phyloP scores from a whole-genome alignment of 2,888 invertebrate genomes.

The Emmelina monodactyla region DNA sequence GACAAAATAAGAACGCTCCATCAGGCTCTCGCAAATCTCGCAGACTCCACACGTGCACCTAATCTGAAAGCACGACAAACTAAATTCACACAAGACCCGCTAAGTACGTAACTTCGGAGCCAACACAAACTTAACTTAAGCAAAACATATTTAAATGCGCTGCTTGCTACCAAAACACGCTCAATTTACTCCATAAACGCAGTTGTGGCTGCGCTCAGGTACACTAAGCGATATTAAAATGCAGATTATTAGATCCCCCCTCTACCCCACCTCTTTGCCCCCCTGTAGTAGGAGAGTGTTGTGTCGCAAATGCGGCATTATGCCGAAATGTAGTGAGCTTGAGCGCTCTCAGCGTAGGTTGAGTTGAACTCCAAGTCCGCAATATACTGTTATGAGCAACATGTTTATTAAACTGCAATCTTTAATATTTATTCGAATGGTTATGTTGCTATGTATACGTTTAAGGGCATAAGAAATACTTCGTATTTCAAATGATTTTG shows the following conservation, averaged over 20 bases:
- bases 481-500: too few species aligned
- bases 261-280: not conserved
- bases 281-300: not conserved
- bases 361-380: too few species aligned
- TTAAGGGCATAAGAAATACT: too few species aligned
- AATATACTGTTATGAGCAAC: too few species aligned
- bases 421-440: too few species aligned
- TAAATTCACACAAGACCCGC: not conserved
- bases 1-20: too few species aligned
- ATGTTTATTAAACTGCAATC: too few species aligned
- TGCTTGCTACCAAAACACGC: not conserved
- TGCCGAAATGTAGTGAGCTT: not conserved
- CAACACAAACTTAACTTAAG: not conserved
- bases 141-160: slow-evolving; percentile 1
- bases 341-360: not conserved
- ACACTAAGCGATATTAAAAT: slow-evolving; percentile 1
- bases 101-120: not conserved
- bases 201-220: slow-evolving; percentile 1
- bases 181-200: not conserved
- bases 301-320: not conserved
- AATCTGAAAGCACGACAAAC: slow-evolving; percentile 1
- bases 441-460: too few species aligned
- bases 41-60: not conserved
- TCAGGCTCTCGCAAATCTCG: too few species aligned
- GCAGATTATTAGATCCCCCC: slow-evolving; percentile 1